Base-by-base conservation (phyloP, 2,113 vertebrate genomes). In the Poeciliopsis retropinna region DNA sequence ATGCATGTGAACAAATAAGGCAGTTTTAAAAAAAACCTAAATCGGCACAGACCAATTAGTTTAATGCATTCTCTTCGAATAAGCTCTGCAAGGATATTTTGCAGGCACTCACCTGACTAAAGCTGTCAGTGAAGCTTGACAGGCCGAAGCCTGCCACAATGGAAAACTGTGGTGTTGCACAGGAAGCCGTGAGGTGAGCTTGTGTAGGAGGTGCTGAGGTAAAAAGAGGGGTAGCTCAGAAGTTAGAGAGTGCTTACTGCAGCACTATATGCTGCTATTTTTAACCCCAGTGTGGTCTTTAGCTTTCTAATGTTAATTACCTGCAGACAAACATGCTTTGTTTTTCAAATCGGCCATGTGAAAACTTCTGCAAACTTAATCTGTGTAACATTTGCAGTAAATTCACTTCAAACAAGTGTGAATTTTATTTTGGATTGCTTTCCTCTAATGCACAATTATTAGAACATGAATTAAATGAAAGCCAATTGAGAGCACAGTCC, bases 101-200 rank as follows among this genome's bases (percentile, higher is more conserved):
- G 72, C 67, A 74, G 37, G 17, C 66, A 82, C 27, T 85, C 54
- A 79, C 72, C 72, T 77, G 74, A 64, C 64, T 70, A 17, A 72
- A 65, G 19, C 5, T 72, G 65, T 67, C 31, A 75, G 74, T 39
- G 75, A 68, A 81, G 64, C 77, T 65, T 37, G 19, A 75, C 41
- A 71, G 76, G 67, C 68, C n/a, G 64, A 9, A 75, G 60, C 61
- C 28, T 67, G 70, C 82, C 83, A 82, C 88, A 87, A 84, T 93
- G 92, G 93, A 93, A 95, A 94, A 85, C 72, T 89, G 90, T 87
- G 89, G 90, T 88, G 70, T 63, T 82, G 82, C 77, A 89, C 91
- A 93, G 93, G 94, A 95, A 94, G 89, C 75, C 79, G 54, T 66
- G 81, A 88, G 88, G 83, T 81, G 84, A 51, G 5, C 78, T 81